Conservation (phyloP, 2,113 vertebrate genomes). For the Nycticorax nycticorax region DNA sequence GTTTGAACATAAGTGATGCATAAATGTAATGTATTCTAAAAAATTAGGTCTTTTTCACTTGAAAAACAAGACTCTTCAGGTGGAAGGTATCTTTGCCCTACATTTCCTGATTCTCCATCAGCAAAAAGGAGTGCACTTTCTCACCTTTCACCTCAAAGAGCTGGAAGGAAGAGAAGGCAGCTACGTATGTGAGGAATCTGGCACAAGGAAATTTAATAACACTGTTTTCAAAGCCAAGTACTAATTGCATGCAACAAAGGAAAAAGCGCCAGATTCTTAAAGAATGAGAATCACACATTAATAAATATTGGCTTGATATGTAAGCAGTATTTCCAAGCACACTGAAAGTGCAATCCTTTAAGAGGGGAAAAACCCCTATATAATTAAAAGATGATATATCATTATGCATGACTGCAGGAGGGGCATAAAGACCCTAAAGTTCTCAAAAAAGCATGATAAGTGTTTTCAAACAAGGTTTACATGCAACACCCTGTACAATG, state of each 20-base stretch:
- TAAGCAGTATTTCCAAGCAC: background rate
- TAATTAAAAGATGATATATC: background rate
- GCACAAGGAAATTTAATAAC: background rate
- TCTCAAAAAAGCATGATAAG: background rate
- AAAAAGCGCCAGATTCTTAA: background rate
- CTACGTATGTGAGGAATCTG: background rate
- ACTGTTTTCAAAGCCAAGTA: background rate
- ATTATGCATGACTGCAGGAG: background rate
- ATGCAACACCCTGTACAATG: background rate
- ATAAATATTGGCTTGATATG: background rate
- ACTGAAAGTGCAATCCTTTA: background rate
- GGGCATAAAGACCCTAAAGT: background rate
- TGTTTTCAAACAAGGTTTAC: background rate
- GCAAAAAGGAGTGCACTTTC: background rate
- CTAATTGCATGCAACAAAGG: background rate
- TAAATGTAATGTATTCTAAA: background rate
- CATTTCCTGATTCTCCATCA: background rate
- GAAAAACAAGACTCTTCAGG: background rate
- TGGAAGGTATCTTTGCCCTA: background rate
- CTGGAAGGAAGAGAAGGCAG: background rate
- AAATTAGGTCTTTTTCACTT: background rate
- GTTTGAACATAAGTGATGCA: background rate
- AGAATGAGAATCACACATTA: background rate
- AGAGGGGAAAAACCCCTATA: accelerated
- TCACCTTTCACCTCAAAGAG: background rate